A percentile compares a stretch with the other conserved stretches of the same genome.
These are phyloP conservation scores for Gallinago media DNA, from an alignment of 2,113 vertebrate genomes.

Conservation along the genomic window DNA sequence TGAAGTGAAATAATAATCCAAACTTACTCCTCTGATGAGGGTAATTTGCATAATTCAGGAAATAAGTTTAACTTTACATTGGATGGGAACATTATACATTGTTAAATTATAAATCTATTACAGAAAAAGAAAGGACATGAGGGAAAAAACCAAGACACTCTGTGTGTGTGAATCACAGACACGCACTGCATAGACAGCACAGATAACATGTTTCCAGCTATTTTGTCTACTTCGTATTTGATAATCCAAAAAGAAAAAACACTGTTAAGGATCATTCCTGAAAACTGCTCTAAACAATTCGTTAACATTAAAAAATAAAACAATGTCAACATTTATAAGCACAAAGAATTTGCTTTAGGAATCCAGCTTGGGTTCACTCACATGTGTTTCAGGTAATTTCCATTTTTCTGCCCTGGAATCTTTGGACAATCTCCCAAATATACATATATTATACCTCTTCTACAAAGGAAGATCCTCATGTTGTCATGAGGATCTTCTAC, in stretches of 20 bases:
- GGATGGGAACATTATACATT: neutral
- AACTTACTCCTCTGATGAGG: neutral
- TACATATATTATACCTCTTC: neutral
- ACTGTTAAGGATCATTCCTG: neutral
- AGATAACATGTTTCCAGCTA: neutral
- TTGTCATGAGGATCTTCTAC: neutral
- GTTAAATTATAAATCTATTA: neutral
- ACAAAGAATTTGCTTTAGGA: neutral
- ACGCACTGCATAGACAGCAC: neutral
- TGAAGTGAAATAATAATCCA: neutral
- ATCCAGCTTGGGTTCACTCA: neutral
- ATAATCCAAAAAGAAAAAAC: neutral
- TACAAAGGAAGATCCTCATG: neutral
- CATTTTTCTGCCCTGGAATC: neutral
- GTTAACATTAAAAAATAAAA: neutral
- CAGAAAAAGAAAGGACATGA: neutral
- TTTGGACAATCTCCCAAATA: neutral
- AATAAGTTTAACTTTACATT: neutral
- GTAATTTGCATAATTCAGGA: neutral
- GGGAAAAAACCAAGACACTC: rapidly evolving
- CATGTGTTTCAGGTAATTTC: neutral
- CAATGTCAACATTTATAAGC: neutral
- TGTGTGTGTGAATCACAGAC: neutral
- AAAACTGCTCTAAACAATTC: neutral
- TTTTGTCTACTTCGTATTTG: neutral